Conservation (phyloP, 2,888 invertebrate genomes). For the Lithophane semibrunnea region DNA sequence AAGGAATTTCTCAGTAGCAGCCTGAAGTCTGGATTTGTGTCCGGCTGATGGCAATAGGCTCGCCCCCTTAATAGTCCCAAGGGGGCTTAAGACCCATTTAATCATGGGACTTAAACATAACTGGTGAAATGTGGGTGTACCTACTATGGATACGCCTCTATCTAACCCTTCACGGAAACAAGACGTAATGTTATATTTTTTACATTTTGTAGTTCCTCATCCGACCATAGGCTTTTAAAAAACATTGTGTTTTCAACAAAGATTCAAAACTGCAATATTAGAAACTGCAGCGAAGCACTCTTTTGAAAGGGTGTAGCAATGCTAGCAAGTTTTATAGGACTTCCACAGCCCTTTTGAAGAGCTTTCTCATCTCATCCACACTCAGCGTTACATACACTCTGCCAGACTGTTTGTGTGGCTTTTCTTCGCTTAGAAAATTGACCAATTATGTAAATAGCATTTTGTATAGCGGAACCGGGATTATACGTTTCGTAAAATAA, state of each 20-base stretch:
- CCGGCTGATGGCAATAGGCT: no score
- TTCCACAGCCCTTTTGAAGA: conserved; percentile 43
- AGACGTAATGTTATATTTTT: background rate
- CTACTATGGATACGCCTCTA: no score
- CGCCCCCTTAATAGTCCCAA: no score
- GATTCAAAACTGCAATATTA: background rate
- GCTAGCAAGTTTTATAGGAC: conserved; percentile 27
- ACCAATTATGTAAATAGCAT: conserved; percentile 44
- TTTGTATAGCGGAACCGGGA: conserved; percentile 1
- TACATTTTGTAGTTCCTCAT: background rate
- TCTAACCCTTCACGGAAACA: no score
- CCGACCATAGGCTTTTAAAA: background rate
- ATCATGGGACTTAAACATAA: no score
- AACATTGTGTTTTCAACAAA: background rate
- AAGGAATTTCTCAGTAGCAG: no score
- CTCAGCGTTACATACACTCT: conserved; percentile 19
- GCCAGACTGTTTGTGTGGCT: conserved; percentile 11
- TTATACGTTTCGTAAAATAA: conserved; percentile 12
- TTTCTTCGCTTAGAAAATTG: conserved; percentile 25
- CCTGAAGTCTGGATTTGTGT: no score
- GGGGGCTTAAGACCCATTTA: no score
- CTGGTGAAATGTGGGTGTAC: no score
- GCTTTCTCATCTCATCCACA: conserved; percentile 47
- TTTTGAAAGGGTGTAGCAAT: conserved; percentile 2
- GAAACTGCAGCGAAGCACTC: background rate